Base-by-base conservation (phyloP, 2,797 vertebrate genomes). In the Acanthurus tractus region DNA sequence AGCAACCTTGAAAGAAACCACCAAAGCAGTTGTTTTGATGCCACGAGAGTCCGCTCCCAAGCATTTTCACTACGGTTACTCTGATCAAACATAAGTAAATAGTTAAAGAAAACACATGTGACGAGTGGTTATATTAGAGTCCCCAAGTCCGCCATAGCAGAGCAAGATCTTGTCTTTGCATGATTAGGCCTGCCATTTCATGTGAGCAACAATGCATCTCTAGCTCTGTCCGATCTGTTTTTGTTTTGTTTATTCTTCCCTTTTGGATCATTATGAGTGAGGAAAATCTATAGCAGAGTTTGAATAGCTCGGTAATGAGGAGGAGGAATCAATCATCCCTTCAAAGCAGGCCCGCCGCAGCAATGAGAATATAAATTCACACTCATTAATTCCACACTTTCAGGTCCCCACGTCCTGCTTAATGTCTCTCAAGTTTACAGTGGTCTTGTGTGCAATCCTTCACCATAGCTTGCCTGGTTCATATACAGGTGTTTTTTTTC, bases 261-360 rank as follows among this genome's bases (percentile, higher is more conserved):
- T 88, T 90, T 90, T 91, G 91, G 91, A 88, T 91, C 89, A 87
- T 92, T 91, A 92, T 82, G 85, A 83, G 62, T 55, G 71, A 12
- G 53, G 72, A 64, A 80, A 88, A 88, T 91, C 90, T 76, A 88
- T 87, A 77, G 86, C 59, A 38, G 79, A 85, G 86, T 92, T 88
- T 91, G 89, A 92, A 92, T 91, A 87, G 89, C 87, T 86, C 66
- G 1, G 76, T 92, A 93, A 93, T 92, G 88, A 93, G 89, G 76
- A 86, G 82, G 83, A 84, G 83, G 85, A 92, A 92, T 93, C 89
- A 90, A 92, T 93, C 91, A 89, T 88, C 74, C 76, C 74, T 89
- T 89, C 89, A 86, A 87, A 89, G 79, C 65, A 91, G 86, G 76
- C 89, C 88, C 86, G 25, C 81, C 69, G 86, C 86, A 91, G 86